A percentile compares a stretch with the other conserved stretches of the same genome.
Conservation (phyloP, 2,888 invertebrate species). For the Oeneis ivallda region DNA sequence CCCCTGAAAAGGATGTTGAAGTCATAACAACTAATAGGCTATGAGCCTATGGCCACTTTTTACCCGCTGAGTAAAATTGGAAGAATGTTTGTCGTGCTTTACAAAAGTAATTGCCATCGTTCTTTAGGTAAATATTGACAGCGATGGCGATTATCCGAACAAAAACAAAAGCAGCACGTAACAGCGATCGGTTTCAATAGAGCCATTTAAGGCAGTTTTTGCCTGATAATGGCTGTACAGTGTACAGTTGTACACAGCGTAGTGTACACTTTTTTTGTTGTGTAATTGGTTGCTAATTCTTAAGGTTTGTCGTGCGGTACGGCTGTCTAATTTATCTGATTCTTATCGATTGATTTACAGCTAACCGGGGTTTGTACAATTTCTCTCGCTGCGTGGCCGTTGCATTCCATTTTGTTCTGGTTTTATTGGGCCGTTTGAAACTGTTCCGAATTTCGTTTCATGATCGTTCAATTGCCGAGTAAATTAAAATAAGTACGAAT, state of each 20-base stretch:
- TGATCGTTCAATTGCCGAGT: slow-evolving; percentile 21
- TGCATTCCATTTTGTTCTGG: slow-evolving; percentile 39
- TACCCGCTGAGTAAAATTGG: neutral
- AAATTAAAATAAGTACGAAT: slow-evolving; percentile 1
- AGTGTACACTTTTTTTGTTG: slow-evolving; percentile 46
- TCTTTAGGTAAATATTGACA: slow-evolving; percentile 47
- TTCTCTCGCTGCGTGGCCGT: slow-evolving; percentile 43
- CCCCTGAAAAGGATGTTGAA: too few relatives aligned
- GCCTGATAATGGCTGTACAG: slow-evolving; percentile 48
- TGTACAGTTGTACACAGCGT: slow-evolving; percentile 33
- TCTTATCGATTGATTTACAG: slow-evolving; percentile 58
- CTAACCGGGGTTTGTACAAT: slow-evolving; percentile 45
- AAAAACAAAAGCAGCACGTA: slow-evolving; percentile 57
- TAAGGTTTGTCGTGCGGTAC: slow-evolving; percentile 49
- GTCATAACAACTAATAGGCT: too few relatives aligned
- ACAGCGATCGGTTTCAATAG: slow-evolving; percentile 60
- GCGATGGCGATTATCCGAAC: slow-evolving; percentile 35
- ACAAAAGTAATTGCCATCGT: slow-evolving; percentile 29
- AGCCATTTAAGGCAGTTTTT: slow-evolving; percentile 57
- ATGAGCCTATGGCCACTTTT: too few relatives aligned
- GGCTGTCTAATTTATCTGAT: slow-evolving; percentile 49
- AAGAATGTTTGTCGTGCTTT: neutral
- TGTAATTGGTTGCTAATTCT: slow-evolving; percentile 63
- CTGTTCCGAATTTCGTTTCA: slow-evolving; percentile 28
- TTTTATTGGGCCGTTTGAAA: slow-evolving; percentile 36